Evolutionary conservation across 2,113 vertebrate species (phyloP).

Genomic region (Daubentonia madagascariensis): DNA sequence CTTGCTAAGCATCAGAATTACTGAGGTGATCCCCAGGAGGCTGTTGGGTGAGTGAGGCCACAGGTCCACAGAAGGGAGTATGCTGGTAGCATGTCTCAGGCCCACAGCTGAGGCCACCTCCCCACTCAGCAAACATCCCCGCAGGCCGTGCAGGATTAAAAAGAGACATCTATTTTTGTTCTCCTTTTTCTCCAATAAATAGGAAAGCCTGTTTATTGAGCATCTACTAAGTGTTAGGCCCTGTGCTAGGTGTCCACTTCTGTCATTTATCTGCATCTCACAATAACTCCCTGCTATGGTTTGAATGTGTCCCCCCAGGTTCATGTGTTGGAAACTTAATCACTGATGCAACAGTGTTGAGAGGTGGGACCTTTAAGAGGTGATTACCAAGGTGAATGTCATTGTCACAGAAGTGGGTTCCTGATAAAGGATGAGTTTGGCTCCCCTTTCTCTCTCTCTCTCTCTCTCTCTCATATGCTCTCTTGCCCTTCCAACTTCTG

Average conservation of each 20-base stretch:
- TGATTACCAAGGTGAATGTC: background rate
- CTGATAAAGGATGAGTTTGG: too few relatives aligned
- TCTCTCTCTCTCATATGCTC: too few relatives aligned
- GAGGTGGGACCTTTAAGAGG: background rate
- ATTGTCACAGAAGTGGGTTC: background rate
- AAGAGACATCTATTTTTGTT: background rate
- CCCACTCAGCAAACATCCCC: background rate
- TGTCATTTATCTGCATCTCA: background rate
- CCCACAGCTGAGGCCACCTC: background rate
- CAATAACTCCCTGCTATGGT: background rate
- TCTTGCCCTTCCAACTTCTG: too few relatives aligned
- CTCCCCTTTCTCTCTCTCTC: too few relatives aligned
- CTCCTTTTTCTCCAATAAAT: background rate
- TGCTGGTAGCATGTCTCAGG: background rate
- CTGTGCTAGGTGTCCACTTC: rapidly evolving
- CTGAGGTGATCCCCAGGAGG: background rate
- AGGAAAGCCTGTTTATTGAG: background rate
- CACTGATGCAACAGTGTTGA: background rate
- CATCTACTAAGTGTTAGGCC: background rate
- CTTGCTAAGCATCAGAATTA: background rate
- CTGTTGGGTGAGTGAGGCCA: background rate
- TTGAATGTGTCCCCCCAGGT: background rate
- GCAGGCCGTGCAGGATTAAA: background rate
- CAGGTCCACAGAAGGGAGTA: background rate
- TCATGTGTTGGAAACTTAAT: background rate